phyloP scores from a whole-genome alignment of 2,113 vertebrate species.

The Ailurus styani region DNA sequence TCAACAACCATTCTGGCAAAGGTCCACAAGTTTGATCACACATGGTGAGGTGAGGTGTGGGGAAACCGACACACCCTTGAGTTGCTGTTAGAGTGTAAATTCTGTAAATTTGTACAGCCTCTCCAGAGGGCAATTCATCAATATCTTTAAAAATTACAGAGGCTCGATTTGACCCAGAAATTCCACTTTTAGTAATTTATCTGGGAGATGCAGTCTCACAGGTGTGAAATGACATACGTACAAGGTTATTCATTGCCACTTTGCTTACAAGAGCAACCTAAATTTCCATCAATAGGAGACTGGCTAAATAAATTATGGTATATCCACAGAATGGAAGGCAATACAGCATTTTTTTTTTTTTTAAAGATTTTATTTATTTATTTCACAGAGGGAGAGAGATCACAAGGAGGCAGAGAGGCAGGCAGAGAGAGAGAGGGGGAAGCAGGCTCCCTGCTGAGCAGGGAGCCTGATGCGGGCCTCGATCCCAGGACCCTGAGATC shows the following conservation, averaged over 20 bases:
- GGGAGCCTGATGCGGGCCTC: too few relatives aligned
- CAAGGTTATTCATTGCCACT: slow-evolving; percentile 21
- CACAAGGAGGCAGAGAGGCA: too few relatives aligned
- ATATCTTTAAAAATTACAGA: slow-evolving; percentile 49
- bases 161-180: slow-evolving; percentile 56
- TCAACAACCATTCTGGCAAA: not conserved
- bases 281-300: not conserved
- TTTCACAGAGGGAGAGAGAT: too few relatives aligned
- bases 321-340: not conserved
- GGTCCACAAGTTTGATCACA: not conserved
- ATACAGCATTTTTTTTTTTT: not conserved
- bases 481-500: too few relatives aligned
- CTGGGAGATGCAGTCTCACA: not conserved
- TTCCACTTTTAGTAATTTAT: slow-evolving; percentile 43
- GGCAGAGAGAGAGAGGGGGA: too few relatives aligned
- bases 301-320: slow-evolving; percentile 15
- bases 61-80: not conserved
- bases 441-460: too few relatives aligned
- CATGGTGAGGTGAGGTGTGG: too few relatives aligned
- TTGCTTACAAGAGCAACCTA: not conserved
- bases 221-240: not conserved
- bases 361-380: too few relatives aligned
- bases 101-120: slow-evolving; percentile 33
- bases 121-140: slow-evolving; percentile 44
- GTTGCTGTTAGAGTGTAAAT: not conserved